These are phyloP conservation scores for Rhagonycha fulva DNA, from an alignment of 2,888 invertebrate genomes.

Conservation along the genomic window DNA sequence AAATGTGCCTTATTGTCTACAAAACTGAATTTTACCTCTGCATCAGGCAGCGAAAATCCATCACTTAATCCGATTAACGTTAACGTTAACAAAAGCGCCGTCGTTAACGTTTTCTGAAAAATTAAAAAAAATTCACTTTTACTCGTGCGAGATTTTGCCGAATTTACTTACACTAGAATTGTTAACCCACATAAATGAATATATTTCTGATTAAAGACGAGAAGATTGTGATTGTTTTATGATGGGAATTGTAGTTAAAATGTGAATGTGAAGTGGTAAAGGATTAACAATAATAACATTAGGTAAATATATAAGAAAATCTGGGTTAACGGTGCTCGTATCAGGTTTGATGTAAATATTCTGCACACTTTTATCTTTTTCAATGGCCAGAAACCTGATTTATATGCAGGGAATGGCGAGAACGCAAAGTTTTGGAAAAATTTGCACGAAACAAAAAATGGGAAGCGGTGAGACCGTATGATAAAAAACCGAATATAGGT, in stretches of 20 bases:
- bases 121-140: not conserved
- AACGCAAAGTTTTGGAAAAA: not conserved
- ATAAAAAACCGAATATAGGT: not conserved
- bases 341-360: not conserved
- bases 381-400: not conserved
- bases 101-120: constrained; percentile 47
- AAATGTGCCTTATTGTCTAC: not conserved
- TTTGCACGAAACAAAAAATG: not conserved
- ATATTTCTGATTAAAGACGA: not conserved
- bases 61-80: constrained; percentile 41
- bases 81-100: constrained; percentile 46
- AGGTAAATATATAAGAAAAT: constrained; percentile 4
- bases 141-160: not conserved
- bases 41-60: constrained; percentile 4
- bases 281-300: constrained; percentile 5
- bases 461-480: too few species aligned
- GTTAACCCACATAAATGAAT: not conserved
- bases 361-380: constrained; percentile 13
- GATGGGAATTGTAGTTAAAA: not conserved
- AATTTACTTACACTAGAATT: not conserved
- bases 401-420: not conserved
- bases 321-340: constrained; percentile 13
- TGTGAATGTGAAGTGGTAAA: not conserved
- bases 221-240: not conserved
- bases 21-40: not conserved